Conservation (phyloP, 2,797 vertebrate species). For the Acrossocheilus wenchowensis region DNA sequence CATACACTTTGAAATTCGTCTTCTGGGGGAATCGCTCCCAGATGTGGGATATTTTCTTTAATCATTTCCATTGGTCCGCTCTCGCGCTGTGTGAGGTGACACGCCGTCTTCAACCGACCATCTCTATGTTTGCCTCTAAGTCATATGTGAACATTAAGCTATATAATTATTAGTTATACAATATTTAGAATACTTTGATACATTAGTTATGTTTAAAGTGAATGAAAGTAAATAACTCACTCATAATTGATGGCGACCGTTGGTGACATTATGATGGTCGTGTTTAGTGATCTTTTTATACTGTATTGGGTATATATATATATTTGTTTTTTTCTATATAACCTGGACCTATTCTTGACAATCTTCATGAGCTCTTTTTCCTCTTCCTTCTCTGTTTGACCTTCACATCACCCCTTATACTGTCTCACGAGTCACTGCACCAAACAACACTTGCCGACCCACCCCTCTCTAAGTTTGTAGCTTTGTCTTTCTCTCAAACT, state of each 20-base stretch:
- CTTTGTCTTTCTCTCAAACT: conserved; percentile 24
- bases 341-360: conserved; percentile 10
- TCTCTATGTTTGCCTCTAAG: background rate
- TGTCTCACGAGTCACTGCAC: conserved; percentile 74
- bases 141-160: conserved; percentile 39
- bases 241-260: background rate
- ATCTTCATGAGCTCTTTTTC: background rate
- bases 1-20: conserved; percentile 77
- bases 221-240: background rate
- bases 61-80: conserved; percentile 77
- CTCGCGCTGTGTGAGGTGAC: conserved; percentile 73
- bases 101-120: conserved; percentile 56
- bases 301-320: background rate
- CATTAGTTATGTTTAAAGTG: background rate
- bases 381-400: conserved; percentile 72
- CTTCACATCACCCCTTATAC: conserved; percentile 74
- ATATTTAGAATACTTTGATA: conserved; percentile 11
- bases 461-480: background rate
- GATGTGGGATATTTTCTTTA: conserved; percentile 82
- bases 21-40: conserved; percentile 79
- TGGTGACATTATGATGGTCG: background rate
- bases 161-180: background rate
- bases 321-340: conserved; percentile 46
- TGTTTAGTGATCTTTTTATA: background rate
- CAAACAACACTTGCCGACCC: conserved; percentile 38